Evolutionary conservation across 2,113 vertebrate species (phyloP), one percentile per base, ranked within the genome.

Genomic region (Pagrus major): DNA sequence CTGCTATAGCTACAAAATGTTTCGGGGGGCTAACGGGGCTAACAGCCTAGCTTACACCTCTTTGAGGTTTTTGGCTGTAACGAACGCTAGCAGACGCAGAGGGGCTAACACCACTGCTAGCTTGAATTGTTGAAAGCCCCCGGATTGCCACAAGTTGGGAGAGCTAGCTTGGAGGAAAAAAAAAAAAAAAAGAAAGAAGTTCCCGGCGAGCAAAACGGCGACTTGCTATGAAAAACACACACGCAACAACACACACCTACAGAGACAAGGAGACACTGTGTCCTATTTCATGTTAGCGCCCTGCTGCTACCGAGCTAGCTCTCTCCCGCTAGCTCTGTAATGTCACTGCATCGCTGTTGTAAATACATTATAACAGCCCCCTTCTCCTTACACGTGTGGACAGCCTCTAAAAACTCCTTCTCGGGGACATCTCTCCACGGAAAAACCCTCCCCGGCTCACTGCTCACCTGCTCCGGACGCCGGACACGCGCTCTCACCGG

Each of bases 401-500:
- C 84, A 88, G 86, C 86, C 87, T 81, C 92, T 86, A 85, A 84
- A 55, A 92, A 93, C 89, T 93, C 93, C 91, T 84, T 85, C 86
- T 76, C 80, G 70, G 87, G 85, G 70, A 91, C 92, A 80, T 84
- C 81, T 55, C 81, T 69, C 63, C 76, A 9, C 51, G 5, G 44
- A 64, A 71, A 87, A 85, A 59, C 77, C 84, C 84, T 79, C 83
- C 77, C 78, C 84, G 80, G 88, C 64, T 46, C 54, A 84, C 80
- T 1, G 86, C 94, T 95, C 94, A 92, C 93, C 95, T 94, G 93
- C 87, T 92, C 91, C 88, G 88, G 87, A 84, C 89, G 66, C 76
- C 55, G 88, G 83, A 76, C 85, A 59, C 76, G 46, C 79, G 65
- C 88, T 84, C 86, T 89, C 86, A 84, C 84, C 88, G 81, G 85